Percentiles rank a stretch among this genome's conserved stretches.
Evolutionary conservation across 2,113 vertebrate species (phyloP).

Genomic region (Sceloporus tristichus): DNA sequence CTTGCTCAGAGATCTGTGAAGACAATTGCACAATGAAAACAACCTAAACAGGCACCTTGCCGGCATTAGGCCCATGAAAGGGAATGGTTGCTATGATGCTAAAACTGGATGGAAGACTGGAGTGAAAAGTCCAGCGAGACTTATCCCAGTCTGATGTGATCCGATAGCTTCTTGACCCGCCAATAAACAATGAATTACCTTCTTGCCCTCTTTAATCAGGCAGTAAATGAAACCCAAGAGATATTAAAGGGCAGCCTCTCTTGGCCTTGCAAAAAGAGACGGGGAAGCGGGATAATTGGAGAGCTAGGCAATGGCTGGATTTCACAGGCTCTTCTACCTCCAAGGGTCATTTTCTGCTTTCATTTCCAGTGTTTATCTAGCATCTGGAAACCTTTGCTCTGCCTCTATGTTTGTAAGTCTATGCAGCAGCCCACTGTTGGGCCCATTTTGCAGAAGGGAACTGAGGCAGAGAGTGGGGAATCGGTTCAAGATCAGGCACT

Average conservation of each 20-base stretch:
- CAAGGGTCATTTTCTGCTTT: not conserved
- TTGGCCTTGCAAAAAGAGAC: not conserved
- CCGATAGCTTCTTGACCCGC: not conserved
- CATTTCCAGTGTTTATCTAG: too few relatives aligned
- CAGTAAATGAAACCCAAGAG: not conserved
- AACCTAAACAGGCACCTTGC: not conserved
- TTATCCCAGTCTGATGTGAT: not conserved
- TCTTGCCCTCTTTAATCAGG: not conserved
- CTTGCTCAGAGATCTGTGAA: not conserved
- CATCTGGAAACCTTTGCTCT: too few relatives aligned
- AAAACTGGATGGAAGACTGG: not conserved
- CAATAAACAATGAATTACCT: not conserved
- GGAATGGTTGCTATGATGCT: not conserved
- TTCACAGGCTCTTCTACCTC: too few relatives aligned
- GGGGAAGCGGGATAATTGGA: not conserved
- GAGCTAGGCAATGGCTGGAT: too few relatives aligned
- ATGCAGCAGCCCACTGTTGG: too few relatives aligned
- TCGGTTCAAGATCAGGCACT: too few relatives aligned
- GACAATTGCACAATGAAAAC: not conserved
- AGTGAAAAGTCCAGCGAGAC: rapidly evolving
- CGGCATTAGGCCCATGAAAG: not conserved
- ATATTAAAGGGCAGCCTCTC: not conserved
- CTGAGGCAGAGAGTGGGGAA: too few relatives aligned
- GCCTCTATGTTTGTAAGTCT: too few relatives aligned
- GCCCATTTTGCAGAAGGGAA: too few relatives aligned